Base-by-base conservation (phyloP, 2,113 vertebrate species). In the Accipiter cooperii region DNA sequence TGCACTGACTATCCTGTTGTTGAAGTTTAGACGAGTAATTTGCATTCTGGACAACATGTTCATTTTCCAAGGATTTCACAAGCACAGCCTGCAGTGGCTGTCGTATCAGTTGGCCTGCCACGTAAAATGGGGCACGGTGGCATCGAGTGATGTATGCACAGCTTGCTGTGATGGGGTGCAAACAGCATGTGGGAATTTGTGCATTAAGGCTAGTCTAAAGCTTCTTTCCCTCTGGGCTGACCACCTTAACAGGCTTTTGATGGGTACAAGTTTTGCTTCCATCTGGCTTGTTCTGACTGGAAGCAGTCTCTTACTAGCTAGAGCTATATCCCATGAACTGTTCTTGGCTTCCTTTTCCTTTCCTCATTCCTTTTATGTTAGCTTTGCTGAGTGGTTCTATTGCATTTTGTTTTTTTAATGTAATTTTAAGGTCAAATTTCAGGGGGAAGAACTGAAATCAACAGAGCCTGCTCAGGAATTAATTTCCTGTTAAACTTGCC, bases 401-500 rank as follows among this genome's bases (percentile, higher is more conserved):
- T 57, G 49, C 25, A 14, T 26, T 92, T 90, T 64, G 66, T 22
- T 61, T 63, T 7, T 64, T n/a, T 24, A 38, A 36, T n/a, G 60
- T 75, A 47, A 74, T 54, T 40, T 89, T 78, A 69, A 95, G 93
- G 84, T 92, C 87, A 49, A 12, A 49, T 94, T 93, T 87, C 95
- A 90, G 36, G 40, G 60, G 82, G 40, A 61, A 73, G 87, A n/a
- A 36, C 74, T 65, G 66, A 73, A 86, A 85, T 65, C 91, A 94
- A n/a, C 78, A 85, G 71, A 78, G 60, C 80, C 70, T 79, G 49
- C 74, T 73, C 58, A 73, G 78, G 78, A 89, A 93, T 91, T 80
- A 40, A 93, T 97, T 94, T 96, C 91, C 93, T 93, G 91, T 78
- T 94, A 68, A 94, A 93, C 55, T 94, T 93, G 63, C 25, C 57